A percentile compares a stretch with the other conserved stretches of the same genome.
Evolutionary conservation across 2,797 vertebrate genomes (phyloP).

Genomic region (Pseudomugil tenellus): DNA sequence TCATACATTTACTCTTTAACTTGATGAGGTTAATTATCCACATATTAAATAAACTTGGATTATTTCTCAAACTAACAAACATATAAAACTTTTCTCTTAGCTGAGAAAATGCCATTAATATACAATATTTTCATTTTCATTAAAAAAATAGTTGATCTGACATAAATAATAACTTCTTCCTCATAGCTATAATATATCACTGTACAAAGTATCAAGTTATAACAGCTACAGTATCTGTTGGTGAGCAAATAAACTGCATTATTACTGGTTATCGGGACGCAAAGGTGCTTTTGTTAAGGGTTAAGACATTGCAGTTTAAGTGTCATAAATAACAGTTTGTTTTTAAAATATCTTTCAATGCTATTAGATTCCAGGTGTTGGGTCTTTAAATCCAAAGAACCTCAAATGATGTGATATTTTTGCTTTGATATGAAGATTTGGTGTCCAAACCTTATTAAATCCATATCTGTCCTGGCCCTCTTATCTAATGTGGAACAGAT

Average conservation of each 20-base stretch:
- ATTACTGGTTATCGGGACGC: conserved; percentile 50
- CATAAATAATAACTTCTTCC: neutral
- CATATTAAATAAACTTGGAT: neutral
- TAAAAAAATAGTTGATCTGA: neutral
- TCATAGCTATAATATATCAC: conserved; percentile 21
- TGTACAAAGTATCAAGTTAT: conserved; percentile 42
- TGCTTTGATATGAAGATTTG: conserved; percentile 21
- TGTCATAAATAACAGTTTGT: conserved; percentile 51
- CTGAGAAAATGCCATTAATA: conserved; percentile 8
- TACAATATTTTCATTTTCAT: conserved; percentile 7
- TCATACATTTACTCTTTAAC: neutral
- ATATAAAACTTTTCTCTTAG: neutral
- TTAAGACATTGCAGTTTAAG: conserved; percentile 21
- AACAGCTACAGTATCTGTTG: conserved; percentile 44
- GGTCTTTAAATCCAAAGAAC: conserved; percentile 8
- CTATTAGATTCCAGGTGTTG: conserved; percentile 37
- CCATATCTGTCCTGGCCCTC: neutral
- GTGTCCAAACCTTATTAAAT: conserved; percentile 46
- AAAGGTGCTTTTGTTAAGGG: conserved; percentile 51
- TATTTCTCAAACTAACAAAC: neutral
- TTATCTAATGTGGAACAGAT: conserved; percentile 45
- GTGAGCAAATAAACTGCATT: conserved; percentile 51
- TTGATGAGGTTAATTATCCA: neutral
- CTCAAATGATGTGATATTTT: conserved; percentile 32
- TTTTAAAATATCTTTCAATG: conserved; percentile 32